Conservation (phyloP, 2,113 vertebrate species). For the Mola mola region DNA sequence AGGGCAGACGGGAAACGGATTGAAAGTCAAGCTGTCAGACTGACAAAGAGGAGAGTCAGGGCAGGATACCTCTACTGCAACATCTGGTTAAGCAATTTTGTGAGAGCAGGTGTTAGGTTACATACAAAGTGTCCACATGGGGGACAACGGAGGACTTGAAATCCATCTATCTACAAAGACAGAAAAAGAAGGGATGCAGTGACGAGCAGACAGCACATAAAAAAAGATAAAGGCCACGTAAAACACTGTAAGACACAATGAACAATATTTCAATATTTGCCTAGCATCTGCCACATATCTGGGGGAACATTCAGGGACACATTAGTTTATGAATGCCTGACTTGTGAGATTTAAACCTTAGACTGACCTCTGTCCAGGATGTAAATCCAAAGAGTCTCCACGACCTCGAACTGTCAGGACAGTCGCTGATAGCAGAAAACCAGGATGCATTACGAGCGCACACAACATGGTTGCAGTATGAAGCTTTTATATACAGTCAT, state of each 20-base stretch:
- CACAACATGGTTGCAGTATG: not conserved
- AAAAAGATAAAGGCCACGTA: not conserved
- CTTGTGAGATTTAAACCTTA: conserved; percentile 56
- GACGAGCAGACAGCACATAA: conserved; percentile 19
- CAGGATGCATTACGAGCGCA: not conserved
- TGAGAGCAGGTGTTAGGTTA: conserved; percentile 54
- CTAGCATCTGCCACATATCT: conserved; percentile 20
- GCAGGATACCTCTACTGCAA: conserved; percentile 38
- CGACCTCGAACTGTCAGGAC: conserved; percentile 12
- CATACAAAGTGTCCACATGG: conserved; percentile 39
- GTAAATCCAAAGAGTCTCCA: conserved; percentile 23
- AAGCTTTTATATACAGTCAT: conserved; percentile 3
- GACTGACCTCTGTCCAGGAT: conserved; percentile 25
- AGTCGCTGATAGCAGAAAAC: not conserved
- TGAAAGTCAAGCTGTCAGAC: conserved; percentile 44
- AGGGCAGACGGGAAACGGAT: conserved; percentile 45
- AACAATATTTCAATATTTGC: conserved; percentile 9
- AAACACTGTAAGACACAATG: not conserved
- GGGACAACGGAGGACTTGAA: conserved; percentile 40
- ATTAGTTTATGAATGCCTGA: conserved; percentile 8
- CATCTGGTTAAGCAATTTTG: conserved; percentile 67
- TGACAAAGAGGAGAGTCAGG: conserved; percentile 36
- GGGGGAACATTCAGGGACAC: conserved; percentile 39
- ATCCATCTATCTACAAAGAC: conserved; percentile 32
- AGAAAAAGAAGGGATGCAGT: conserved; percentile 26